A percentile compares a stretch with the other conserved stretches of the same genome.
Conservation (phyloP, 2,888 invertebrate species). For the Stramonita haemastoma region DNA sequence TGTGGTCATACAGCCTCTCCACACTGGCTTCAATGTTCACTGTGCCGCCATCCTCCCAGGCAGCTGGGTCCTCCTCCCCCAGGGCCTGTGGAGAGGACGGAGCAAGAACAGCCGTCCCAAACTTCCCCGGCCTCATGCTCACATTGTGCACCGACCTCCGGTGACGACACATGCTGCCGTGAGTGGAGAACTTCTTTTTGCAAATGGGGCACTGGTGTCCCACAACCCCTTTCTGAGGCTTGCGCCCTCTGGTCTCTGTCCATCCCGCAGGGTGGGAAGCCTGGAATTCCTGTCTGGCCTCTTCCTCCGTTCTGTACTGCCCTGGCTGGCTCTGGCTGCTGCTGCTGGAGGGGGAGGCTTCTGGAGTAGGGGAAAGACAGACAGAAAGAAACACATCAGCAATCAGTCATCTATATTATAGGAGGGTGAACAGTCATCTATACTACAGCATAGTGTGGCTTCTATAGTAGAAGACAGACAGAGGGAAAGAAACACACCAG, state of each 20-base stretch:
- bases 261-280: slow-evolving; percentile 27
- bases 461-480: too few species aligned
- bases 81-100: neutral
- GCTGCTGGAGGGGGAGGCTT: neutral
- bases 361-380: too few species aligned
- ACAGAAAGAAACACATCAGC: too few species aligned
- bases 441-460: too few species aligned
- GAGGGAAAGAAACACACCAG: too few species aligned
- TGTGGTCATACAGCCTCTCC: slow-evolving; percentile 44
- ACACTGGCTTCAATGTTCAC: slow-evolving; percentile 45
- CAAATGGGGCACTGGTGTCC: slow-evolving; percentile 74
- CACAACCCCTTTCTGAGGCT: slow-evolving; percentile 28
- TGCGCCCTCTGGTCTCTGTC: slow-evolving; percentile 41
- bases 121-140: slow-evolving; percentile 34
- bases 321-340: neutral
- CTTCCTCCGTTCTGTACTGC: slow-evolving; percentile 12
- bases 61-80: neutral
- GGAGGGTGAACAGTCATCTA: too few species aligned
- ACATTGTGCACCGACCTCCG: slow-evolving; percentile 74
- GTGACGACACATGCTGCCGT: slow-evolving; percentile 78
- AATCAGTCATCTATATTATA: too few species aligned
- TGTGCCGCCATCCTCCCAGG: slow-evolving; percentile 40
- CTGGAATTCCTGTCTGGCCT: slow-evolving; percentile 16
- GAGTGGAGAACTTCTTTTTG: slow-evolving; percentile 76
- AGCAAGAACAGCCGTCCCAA: neutral